Evolutionary conservation across 2,797 vertebrate species (phyloP).

Genomic region (Melanotaenia parkinsoni): DNA sequence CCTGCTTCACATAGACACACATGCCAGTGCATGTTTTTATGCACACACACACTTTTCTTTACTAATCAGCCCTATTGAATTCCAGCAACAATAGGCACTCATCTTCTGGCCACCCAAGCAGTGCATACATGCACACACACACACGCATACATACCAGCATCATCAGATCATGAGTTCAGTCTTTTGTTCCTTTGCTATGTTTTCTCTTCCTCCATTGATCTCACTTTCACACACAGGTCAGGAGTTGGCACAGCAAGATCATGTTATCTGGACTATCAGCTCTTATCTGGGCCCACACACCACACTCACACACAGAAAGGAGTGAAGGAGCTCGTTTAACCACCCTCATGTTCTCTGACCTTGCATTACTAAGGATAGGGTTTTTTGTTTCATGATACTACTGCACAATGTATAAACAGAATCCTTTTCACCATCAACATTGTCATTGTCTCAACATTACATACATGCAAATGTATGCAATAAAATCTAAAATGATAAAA

Average conservation of each 20-base stretch:
- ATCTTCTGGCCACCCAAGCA: slow-evolving; percentile 85
- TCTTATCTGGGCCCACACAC: slow-evolving; percentile 63
- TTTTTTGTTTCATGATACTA: neutral
- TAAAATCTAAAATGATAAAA: too few species aligned
- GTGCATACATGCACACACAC: slow-evolving; percentile 41
- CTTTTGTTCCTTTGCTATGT: slow-evolving; percentile 78
- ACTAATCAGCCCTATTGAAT: slow-evolving; percentile 86
- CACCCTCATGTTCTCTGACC: slow-evolving; percentile 10
- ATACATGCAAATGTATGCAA: too few species aligned
- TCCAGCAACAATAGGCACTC: slow-evolving; percentile 81
- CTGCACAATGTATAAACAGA: neutral
- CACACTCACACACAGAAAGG: slow-evolving; percentile 26
- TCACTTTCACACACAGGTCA: slow-evolving; percentile 75
- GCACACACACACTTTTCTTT: slow-evolving; percentile 66
- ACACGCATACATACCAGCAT: slow-evolving; percentile 47
- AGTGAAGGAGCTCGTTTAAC: slow-evolving; percentile 16
- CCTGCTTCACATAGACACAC: slow-evolving; percentile 60
- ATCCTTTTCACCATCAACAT: neutral
- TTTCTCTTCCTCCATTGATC: slow-evolving; percentile 69
- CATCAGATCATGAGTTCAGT: slow-evolving; percentile 78
- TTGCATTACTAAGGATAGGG: neutral
- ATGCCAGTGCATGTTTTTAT: slow-evolving; percentile 61
- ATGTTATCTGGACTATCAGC: slow-evolving; percentile 67
- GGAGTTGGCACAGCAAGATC: slow-evolving; percentile 55
- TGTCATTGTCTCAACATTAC: neutral